phyloP scores from a whole-genome alignment of 2,113 vertebrate species.

The Aramus guarauna region DNA sequence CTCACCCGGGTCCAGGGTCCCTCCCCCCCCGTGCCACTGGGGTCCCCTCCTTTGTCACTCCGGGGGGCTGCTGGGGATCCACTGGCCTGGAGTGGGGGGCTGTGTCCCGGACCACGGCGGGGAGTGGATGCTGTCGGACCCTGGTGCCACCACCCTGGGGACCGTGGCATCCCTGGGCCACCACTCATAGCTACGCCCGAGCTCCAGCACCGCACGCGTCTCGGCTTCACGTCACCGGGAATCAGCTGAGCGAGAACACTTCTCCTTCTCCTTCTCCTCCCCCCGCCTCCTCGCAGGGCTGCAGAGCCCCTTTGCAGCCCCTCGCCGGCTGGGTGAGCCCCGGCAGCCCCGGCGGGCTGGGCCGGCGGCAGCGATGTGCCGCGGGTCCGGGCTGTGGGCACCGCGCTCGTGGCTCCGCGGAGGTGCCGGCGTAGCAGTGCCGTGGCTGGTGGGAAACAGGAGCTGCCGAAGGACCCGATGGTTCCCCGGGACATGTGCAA shows the following conservation, averaged over 20 bases:
- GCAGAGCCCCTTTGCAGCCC: neutral
- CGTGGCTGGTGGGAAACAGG: neutral
- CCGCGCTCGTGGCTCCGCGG: neutral
- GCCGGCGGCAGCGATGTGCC: neutral
- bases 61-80: neutral
- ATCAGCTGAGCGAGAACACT: neutral
- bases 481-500: neutral
- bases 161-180: neutral
- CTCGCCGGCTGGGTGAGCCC: neutral
- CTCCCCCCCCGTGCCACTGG: accelerated
- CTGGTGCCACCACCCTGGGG: neutral
- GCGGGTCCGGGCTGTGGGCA: neutral
- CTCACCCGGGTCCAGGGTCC: accelerated
- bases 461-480: neutral
- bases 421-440: neutral
- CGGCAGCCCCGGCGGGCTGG: accelerated
- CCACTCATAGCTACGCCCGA: neutral
- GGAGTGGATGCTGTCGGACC: neutral
- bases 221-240: accelerated
- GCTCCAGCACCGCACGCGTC: neutral
- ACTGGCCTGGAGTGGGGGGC: neutral
- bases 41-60: neutral
- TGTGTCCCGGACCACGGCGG: accelerated
- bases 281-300: neutral
- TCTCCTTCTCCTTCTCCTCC: neutral